These are phyloP conservation scores for Globia sparganii DNA, from an alignment of 2,888 invertebrate species.

Conservation along the genomic window DNA sequence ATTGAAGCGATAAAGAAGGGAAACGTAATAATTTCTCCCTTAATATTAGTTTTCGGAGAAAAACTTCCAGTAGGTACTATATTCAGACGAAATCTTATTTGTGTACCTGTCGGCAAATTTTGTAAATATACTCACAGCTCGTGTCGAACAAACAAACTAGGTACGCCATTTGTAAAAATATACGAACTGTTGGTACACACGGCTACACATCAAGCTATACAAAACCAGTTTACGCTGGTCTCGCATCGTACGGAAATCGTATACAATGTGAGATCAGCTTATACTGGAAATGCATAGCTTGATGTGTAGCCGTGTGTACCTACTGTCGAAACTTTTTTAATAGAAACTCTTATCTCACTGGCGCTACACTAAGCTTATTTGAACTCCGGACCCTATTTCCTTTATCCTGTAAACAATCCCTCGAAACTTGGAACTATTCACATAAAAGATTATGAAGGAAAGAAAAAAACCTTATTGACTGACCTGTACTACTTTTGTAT, in stretches of 20 bases:
- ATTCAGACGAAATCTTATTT: slow-evolving; percentile 3
- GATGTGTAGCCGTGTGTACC: too few species aligned
- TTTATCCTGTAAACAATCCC: slow-evolving; percentile 81
- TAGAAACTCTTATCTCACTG: slow-evolving; percentile 80
- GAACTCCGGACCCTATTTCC: slow-evolving; percentile 73
- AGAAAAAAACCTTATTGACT: slow-evolving; percentile 80
- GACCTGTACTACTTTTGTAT: slow-evolving; percentile 97
- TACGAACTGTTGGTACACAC: slow-evolving; percentile 65
- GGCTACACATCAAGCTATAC: too few species aligned
- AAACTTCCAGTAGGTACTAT: not conserved
- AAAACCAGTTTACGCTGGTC: too few species aligned
- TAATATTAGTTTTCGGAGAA: not conserved
- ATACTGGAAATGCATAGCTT: too few species aligned
- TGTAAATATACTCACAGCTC: slow-evolving; percentile 27
- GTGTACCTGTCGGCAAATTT: slow-evolving; percentile 1
- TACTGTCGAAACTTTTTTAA: slow-evolving; percentile 79
- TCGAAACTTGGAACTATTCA: slow-evolving; percentile 71
- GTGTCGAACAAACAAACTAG: slow-evolving; percentile 53
- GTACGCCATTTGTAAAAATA: slow-evolving; percentile 46
- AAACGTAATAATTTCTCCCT: not conserved
- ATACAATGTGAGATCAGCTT: too few species aligned
- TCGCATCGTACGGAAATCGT: too few species aligned
- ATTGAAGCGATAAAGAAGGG: not conserved
- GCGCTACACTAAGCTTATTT: slow-evolving; percentile 77
- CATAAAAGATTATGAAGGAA: slow-evolving; percentile 79